Base-by-base conservation (phyloP, 2,113 vertebrate species). In the Dipodomys spectabilis region DNA sequence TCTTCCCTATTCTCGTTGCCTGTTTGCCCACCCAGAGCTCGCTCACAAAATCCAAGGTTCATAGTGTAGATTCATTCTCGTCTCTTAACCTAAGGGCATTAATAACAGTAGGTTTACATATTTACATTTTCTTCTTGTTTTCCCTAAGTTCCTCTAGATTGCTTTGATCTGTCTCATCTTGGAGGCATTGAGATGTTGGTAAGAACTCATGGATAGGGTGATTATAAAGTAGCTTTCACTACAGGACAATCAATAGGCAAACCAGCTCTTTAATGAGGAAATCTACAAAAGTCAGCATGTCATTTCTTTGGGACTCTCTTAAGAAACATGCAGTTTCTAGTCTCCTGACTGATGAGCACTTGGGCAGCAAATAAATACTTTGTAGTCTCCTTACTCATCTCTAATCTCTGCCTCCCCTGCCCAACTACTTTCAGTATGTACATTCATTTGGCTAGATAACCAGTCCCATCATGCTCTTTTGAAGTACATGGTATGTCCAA, bases 11-110 rank as follows among this genome's bases (percentile, higher is more conserved):
- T 57, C 53, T 57, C 16, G 12, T 57, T 57, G 53, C 53, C 15
- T 57, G 53, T 57, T 57, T 57, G 53, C 4, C 53, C 53, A 57
- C 30, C 60, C 9, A 13, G 20, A 5, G 53, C 16, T 75, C 30
- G n/a, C 69, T 72, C 8, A 78, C 30, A 10, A 30, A 25, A 28
- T 67, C 23, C 44, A 39, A n/a, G 85, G 3, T 82, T 79, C 87
- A 49, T 80, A 68, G 32, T 57, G 3, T 57, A 57, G 53, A 84
- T 83, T 27, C 23, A 67, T 32, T 74, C 62, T 44, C 44, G 74
- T 84, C 57, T 92, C 74, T 82, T 60, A 86, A 57, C 49, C 64
- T 77, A 25, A 90, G 71, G 32, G 67, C 9, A 82, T 72, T 92
- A 88, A 91, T 75, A 71, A 45, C 22, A 90, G 18, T 75, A 49